phyloP scores from a whole-genome alignment of 2,797 vertebrate species.

The Pangasius krempfi region DNA sequence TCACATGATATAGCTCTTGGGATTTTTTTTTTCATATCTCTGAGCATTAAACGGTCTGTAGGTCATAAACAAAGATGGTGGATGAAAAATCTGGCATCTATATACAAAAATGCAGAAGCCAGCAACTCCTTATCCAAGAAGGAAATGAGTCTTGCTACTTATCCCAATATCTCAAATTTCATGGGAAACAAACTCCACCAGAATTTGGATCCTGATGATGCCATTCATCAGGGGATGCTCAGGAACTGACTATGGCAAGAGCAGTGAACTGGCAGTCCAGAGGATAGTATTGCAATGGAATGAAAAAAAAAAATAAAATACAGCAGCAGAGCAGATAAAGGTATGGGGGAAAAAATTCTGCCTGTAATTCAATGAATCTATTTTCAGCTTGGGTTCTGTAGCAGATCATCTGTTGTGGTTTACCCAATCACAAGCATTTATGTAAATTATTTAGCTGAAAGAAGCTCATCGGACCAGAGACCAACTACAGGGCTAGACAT shows the following conservation, averaged over 20 bases:
- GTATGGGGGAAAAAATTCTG: neutral
- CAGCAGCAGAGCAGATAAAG: neutral
- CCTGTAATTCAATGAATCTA: neutral
- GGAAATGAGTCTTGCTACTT: neutral
- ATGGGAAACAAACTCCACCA: neutral
- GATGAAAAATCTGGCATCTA: neutral
- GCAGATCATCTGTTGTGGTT: neutral
- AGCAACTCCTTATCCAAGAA: neutral
- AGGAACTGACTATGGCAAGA: neutral
- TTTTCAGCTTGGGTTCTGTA: too few species aligned
- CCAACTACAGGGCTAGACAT: neutral
- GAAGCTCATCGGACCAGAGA: neutral
- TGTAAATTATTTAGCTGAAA: neutral
- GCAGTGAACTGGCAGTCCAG: neutral
- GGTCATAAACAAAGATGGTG: neutral
- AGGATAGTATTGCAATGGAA: neutral
- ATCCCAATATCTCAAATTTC: neutral
- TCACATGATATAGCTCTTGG: neutral
- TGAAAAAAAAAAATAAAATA: neutral
- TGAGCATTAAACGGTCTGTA: neutral
- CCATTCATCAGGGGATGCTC: neutral
- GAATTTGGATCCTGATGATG: neutral
- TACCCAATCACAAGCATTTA: neutral
- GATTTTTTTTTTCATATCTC: neutral
- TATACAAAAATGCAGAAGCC: neutral